A percentile compares a stretch with the other conserved stretches of the same genome.
Conservation (phyloP, 2,797 vertebrate species). For the Poecilia velifera region DNA sequence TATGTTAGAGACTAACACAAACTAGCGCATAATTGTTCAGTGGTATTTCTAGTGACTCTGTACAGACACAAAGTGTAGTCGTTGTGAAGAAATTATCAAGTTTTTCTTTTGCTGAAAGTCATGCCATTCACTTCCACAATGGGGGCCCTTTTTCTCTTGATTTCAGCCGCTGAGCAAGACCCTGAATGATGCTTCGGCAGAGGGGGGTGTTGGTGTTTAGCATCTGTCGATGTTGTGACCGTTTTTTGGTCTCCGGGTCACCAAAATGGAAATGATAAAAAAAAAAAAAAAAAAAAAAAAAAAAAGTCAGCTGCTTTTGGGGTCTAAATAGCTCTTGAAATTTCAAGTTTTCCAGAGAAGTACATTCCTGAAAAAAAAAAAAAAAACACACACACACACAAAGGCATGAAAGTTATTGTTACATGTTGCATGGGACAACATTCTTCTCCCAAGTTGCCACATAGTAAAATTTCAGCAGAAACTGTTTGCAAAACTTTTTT, state of each 20-base stretch:
- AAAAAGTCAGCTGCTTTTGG: too few species aligned
- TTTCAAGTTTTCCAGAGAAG: not conserved
- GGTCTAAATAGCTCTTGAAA: not conserved
- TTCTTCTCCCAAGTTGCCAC: conserved; percentile 4
- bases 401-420: not conserved
- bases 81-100: not conserved
- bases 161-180: not conserved
- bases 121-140: not conserved
- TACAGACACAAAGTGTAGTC: not conserved
- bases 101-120: not conserved
- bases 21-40: not conserved
- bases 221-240: not conserved
- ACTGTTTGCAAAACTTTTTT: not conserved
- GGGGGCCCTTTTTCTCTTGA: not conserved
- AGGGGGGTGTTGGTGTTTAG: not conserved
- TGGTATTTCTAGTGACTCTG: not conserved
- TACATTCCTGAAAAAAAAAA: not conserved
- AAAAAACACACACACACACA: not conserved
- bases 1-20: not conserved
- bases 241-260: not conserved
- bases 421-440: not conserved
- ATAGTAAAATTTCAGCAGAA: not conserved
- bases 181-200: not conserved
- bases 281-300: too few species aligned
- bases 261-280: not conserved